Percentiles rank a stretch among this genome's conserved stretches.
Evolutionary conservation across 2,888 invertebrate species (phyloP).

Genomic region (Empis livida): DNA sequence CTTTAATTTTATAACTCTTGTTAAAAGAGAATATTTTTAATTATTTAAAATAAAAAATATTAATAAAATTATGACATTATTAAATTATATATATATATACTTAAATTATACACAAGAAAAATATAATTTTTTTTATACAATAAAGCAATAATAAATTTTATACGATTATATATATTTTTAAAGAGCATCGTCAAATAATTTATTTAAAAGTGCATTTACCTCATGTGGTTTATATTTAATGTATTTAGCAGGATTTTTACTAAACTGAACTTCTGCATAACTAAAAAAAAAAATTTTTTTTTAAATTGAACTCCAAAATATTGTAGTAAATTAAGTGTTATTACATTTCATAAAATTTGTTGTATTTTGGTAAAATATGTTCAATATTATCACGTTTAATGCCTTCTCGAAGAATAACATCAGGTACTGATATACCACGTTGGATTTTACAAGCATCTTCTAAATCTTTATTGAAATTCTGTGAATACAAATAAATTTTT

Average conservation of each 20-base stretch:
- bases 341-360: conserved; percentile 61
- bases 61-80: not conserved
- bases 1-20: too few species aligned
- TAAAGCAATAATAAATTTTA: not conserved
- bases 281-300: conserved; percentile 36
- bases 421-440: conserved; percentile 85
- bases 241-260: conserved; percentile 89
- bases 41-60: not conserved
- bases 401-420: conserved; percentile 74
- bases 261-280: conserved; percentile 64
- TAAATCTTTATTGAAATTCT: conserved; percentile 94
- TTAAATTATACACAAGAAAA: not conserved
- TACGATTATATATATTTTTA: conserved; percentile 11
- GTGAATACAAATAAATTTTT: conserved; percentile 15
- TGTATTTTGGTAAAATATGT: conserved; percentile 74
- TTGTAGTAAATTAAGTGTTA: conserved; percentile 14
- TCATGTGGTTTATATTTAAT: conserved; percentile 79
- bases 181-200: conserved; percentile 73
- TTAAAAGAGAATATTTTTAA: not conserved
- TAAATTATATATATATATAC: not conserved
- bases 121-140: not conserved
- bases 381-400: conserved; percentile 84
- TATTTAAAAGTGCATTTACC: conserved; percentile 70
- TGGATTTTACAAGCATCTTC: conserved; percentile 79
- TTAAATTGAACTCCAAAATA: not conserved